Evolutionary conservation across 2,888 invertebrate genomes (phyloP).

Genomic region (Caenorhabditis sp.): DNA sequence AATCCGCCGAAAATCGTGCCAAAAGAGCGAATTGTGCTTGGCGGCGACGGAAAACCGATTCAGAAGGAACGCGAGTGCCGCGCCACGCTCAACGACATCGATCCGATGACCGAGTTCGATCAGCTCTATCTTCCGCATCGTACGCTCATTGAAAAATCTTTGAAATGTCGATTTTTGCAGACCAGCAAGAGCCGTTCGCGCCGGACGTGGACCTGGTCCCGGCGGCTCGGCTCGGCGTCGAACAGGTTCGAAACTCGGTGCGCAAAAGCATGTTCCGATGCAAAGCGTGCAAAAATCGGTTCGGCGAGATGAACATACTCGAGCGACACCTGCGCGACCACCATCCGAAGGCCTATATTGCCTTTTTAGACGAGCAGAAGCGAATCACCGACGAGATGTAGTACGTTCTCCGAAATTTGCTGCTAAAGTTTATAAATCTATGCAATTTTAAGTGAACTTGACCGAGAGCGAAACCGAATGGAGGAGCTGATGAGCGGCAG

Average conservation of each 20-base stretch:
- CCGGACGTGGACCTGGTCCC: slow-evolving; percentile 26
- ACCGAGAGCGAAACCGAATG: slow-evolving; percentile 74
- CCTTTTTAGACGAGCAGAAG: slow-evolving; percentile 76
- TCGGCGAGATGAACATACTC: slow-evolving; percentile 76
- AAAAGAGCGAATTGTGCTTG: slow-evolving; percentile 43
- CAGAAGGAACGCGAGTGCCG: slow-evolving; percentile 14
- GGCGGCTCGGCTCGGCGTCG: slow-evolving; percentile 26
- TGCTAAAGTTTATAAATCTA: background rate
- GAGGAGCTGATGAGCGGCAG: slow-evolving; percentile 78
- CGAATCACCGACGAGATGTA: slow-evolving; percentile 30
- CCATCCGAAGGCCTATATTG: slow-evolving; percentile 75
- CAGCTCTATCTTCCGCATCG: slow-evolving; percentile 13
- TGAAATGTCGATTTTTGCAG: slow-evolving; percentile 8
- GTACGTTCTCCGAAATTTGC: background rate
- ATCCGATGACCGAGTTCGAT: slow-evolving; percentile 20
- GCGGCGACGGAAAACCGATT: slow-evolving; percentile 27
- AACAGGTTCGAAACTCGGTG: slow-evolving; percentile 72
- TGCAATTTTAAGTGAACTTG: slow-evolving; percentile 64
- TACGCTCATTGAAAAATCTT: background rate
- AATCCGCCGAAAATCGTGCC: slow-evolving; percentile 25
- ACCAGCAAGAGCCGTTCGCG: slow-evolving; percentile 22
- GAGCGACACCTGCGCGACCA: slow-evolving; percentile 76
- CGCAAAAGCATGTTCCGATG: slow-evolving; percentile 76
- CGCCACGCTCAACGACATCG: slow-evolving; percentile 12
- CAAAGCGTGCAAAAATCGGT: slow-evolving; percentile 78